A percentile compares a stretch with the other conserved stretches of the same genome.
Evolutionary conservation across 2,888 invertebrate species (phyloP).

Genomic region (Kryphioiulus occultus): DNA sequence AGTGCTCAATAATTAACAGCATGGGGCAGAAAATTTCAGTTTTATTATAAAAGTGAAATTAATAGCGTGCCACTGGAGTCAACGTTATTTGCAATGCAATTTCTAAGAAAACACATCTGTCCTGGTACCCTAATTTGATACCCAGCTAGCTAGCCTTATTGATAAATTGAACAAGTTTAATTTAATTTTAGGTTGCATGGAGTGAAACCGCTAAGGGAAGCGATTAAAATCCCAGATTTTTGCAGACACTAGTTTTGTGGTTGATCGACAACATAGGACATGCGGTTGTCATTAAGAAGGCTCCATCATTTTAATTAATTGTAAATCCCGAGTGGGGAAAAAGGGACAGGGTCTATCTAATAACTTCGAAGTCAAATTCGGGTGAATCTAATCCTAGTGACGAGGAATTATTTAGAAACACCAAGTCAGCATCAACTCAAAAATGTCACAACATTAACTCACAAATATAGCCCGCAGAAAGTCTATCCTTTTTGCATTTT

Average conservation of each 20-base stretch:
- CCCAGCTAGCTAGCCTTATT: too few relatives aligned
- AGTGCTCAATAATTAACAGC: too few relatives aligned
- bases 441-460: background rate
- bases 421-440: background rate
- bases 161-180: background rate
- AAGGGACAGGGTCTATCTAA: background rate
- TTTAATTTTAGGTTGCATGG: background rate
- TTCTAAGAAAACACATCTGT: too few relatives aligned
- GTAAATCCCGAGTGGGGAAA: slow-evolving; percentile 1
- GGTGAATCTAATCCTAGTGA: background rate
- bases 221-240: background rate
- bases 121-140: too few relatives aligned
- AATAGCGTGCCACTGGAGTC: too few relatives aligned
- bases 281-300: background rate
- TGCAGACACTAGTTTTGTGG: background rate
- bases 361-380: background rate
- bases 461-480: background rate
- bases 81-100: too few relatives aligned
- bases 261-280: background rate
- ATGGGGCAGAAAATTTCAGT: too few relatives aligned
- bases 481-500: background rate
- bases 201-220: background rate
- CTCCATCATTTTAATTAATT: slow-evolving; percentile 36
- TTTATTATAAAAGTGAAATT: too few relatives aligned
- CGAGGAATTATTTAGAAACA: background rate